A percentile compares a stretch with the other conserved stretches of the same genome.
phyloP scores from a whole-genome alignment of 1,140 invertebrate genomes.

The Hirudo medicinalis region DNA sequence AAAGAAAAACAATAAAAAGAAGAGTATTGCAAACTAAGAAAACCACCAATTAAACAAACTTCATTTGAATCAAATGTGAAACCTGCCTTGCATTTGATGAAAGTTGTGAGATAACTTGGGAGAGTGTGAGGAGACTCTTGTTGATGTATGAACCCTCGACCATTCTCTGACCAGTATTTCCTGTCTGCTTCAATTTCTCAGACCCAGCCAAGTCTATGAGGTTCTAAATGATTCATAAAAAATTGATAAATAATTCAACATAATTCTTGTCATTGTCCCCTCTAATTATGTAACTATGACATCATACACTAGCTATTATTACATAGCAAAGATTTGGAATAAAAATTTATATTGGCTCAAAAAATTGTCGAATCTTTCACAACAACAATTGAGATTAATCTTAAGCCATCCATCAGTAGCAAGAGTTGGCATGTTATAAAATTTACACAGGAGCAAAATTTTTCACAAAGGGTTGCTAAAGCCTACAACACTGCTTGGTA shows the following conservation, averaged over 20 bases:
- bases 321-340: no score
- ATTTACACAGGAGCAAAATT: no score
- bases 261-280: background rate
- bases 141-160: slow-evolving; percentile 99
- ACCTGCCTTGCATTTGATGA: background rate
- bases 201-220: slow-evolving; percentile 75
- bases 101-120: slow-evolving; percentile 80
- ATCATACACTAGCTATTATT: no score
- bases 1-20: background rate
- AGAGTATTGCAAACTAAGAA: background rate
- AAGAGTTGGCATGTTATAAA: no score
- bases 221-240: slow-evolving; percentile 17
- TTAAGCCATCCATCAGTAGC: no score
- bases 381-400: no score
- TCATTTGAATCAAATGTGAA: background rate
- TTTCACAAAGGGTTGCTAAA: no score
- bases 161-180: slow-evolving; percentile 84
- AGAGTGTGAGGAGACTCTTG: slow-evolving; percentile 94
- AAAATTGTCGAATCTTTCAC: no score
- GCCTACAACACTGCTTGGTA: no score
- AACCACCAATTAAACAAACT: background rate
- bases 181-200: slow-evolving; percentile 89
- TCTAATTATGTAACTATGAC: no score
- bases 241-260: background rate
- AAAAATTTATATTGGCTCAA: no score